Evolutionary conservation across 2,113 vertebrate species (phyloP).

Genomic region (Nerophis ophidion): DNA sequence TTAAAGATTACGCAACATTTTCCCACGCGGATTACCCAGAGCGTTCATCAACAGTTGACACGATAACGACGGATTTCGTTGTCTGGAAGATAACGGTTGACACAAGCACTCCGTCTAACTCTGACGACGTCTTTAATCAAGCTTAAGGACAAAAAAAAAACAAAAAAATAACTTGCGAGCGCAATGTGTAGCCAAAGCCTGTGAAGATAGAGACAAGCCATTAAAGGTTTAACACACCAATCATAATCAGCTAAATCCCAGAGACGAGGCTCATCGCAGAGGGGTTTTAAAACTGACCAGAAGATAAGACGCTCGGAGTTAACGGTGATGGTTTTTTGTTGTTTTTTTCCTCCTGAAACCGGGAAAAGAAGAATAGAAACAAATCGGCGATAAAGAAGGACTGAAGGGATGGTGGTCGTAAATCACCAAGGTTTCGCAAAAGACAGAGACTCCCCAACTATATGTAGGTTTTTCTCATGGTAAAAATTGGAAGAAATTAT

Average conservation of each 20-base stretch:
- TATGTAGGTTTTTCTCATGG: conserved; percentile 21
- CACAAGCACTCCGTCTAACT: no score
- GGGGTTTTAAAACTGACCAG: conserved; percentile 50
- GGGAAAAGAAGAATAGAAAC: conserved; percentile 42
- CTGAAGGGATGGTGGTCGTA: conserved; percentile 40
- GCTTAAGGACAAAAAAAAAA: not conserved
- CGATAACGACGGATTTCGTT: no score
- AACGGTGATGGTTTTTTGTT: conserved; percentile 45
- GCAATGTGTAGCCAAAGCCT: conserved; percentile 61
- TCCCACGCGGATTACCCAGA: no score
- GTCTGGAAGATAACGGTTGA: no score
- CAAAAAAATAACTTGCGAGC: conserved; percentile 37
- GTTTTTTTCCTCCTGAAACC: conserved; percentile 27
- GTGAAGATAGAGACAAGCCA: conserved; percentile 69
- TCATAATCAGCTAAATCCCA: conserved; percentile 66
- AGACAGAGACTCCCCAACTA: conserved; percentile 34
- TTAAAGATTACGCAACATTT: no score
- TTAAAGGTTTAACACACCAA: conserved; percentile 60
- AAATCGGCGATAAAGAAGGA: conserved; percentile 52
- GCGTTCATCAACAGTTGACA: no score
- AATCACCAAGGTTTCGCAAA: conserved; percentile 51
- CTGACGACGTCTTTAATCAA: not conserved
- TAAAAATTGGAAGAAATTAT: conserved; percentile 7
- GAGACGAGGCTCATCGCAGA: conserved; percentile 53
- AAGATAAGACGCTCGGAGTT: conserved; percentile 57